Conservation (phyloP, 2,113 vertebrate species). For the Thunnus maccoyii region DNA sequence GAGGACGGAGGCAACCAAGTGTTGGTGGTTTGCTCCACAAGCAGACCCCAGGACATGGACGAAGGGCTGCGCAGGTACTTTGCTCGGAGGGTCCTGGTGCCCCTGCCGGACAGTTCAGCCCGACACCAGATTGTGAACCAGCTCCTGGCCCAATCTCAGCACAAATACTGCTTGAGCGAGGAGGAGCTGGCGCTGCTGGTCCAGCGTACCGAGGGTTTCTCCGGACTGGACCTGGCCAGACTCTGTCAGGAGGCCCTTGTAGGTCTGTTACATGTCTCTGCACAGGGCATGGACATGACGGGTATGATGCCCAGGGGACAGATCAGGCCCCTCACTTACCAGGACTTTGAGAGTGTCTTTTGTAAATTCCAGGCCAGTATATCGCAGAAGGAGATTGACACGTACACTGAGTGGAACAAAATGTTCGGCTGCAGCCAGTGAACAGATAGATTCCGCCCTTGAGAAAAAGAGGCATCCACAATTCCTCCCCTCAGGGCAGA, state of each 20-base stretch:
- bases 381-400: constrained; percentile 98
- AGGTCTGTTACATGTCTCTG: constrained; percentile 90
- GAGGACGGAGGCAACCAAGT: constrained; percentile 92
- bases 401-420: constrained; percentile 99
- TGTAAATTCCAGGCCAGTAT: constrained; percentile 99
- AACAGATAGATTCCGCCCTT: constrained; percentile 75
- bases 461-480: constrained; percentile 75
- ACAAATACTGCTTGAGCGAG: constrained; percentile 98
- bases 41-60: constrained; percentile 97
- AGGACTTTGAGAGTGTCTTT: constrained; percentile 97
- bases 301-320: constrained; percentile 94
- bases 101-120: constrained; percentile 93
- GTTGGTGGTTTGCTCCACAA: constrained; percentile 96
- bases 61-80: constrained; percentile 97
- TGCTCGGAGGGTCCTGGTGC: constrained; percentile 94
- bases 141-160: constrained; percentile 96
- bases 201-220: constrained; percentile 96
- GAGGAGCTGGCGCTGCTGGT: constrained; percentile 96
- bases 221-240: constrained; percentile 94
- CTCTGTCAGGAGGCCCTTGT: constrained; percentile 96
- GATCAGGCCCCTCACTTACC: constrained; percentile 95
- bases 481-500: constrained; percentile 75
- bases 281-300: constrained; percentile 93
- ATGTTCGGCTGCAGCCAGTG: constrained; percentile 98
- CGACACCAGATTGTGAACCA: constrained; percentile 96